phyloP scores from a whole-genome alignment of 2,113 vertebrate species.

The Abramis brama region DNA sequence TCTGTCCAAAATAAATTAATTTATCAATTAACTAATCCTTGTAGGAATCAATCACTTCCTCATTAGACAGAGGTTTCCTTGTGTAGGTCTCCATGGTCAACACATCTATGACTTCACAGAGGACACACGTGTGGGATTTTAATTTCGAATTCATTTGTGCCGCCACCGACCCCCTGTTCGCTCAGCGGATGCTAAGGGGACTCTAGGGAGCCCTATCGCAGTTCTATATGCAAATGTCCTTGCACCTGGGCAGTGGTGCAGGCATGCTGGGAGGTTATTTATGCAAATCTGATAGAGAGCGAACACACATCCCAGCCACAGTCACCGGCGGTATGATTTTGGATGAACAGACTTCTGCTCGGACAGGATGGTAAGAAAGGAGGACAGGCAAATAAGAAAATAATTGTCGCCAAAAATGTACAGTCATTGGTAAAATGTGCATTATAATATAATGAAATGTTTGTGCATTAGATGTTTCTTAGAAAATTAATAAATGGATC shows the following conservation, averaged over 20 bases:
- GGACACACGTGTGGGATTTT: slow-evolving; percentile 76
- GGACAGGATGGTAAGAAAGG: slow-evolving; percentile 59
- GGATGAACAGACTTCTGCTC: slow-evolving; percentile 79
- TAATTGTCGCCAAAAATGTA: slow-evolving; percentile 42
- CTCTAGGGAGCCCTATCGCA: slow-evolving; percentile 97
- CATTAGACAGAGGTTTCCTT: slow-evolving; percentile 21
- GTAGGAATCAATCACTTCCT: slow-evolving; percentile 39
- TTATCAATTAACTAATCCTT: slow-evolving; percentile 39
- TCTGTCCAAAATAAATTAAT: slow-evolving; percentile 65
- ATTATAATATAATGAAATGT: neutral
- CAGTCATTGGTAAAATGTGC: slow-evolving; percentile 46
- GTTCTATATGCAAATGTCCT: slow-evolving; percentile 99
- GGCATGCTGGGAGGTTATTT: slow-evolving; percentile 96
- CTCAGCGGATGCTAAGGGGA: slow-evolving; percentile 95
- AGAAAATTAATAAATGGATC: neutral
- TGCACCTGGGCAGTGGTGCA: slow-evolving; percentile 97
- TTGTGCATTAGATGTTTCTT: neutral
- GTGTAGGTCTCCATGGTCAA: slow-evolving; percentile 45
- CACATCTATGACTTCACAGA: slow-evolving; percentile 31
- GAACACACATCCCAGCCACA: slow-evolving; percentile 79
- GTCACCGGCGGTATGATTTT: slow-evolving; percentile 88
- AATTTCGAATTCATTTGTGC: slow-evolving; percentile 98
- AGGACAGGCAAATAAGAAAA: slow-evolving; percentile 43
- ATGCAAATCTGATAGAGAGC: slow-evolving; percentile 98
- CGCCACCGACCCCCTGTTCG: slow-evolving; percentile 84